Evolutionary conservation across 2,888 invertebrate species (phyloP).

Genomic region (Chrysolina oricalcia): DNA sequence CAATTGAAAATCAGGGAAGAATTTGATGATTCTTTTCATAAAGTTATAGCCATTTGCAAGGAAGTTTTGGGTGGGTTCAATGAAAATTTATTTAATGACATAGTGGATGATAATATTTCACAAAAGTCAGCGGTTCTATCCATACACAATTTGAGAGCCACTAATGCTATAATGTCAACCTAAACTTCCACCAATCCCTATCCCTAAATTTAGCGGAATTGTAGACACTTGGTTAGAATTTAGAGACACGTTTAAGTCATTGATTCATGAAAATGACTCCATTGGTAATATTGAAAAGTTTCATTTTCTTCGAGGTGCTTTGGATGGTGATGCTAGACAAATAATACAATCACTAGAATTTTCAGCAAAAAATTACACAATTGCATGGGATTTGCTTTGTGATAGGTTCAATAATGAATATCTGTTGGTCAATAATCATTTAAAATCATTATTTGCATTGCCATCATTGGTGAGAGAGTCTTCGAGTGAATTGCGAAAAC

Average conservation of each 20-base stretch:
- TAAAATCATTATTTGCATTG: conserved; percentile 42
- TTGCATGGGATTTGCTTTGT: conserved; percentile 45
- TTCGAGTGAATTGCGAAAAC: conserved; percentile 25
- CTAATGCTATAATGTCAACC: conserved; percentile 27
- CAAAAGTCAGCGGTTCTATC: background rate
- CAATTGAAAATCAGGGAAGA: conserved; percentile 27
- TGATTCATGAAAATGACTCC: too few relatives aligned
- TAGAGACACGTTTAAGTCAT: too few relatives aligned
- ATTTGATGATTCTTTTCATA: conserved; percentile 28
- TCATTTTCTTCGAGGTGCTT: conserved; percentile 42
- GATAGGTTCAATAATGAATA: conserved; percentile 45
- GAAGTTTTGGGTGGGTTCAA: conserved; percentile 9
- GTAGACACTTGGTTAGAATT: too few relatives aligned
- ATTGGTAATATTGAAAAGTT: conserved; percentile 44
- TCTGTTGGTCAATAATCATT: conserved; percentile 45
- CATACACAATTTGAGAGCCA: conserved; percentile 13
- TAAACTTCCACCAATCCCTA: conserved; percentile 32
- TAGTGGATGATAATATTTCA: conserved; percentile 2
- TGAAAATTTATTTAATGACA: background rate
- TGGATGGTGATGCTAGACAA: conserved; percentile 40
- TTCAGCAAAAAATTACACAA: conserved; percentile 44
- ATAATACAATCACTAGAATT: conserved; percentile 45
- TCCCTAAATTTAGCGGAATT: conserved; percentile 41
- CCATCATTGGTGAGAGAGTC: conserved; percentile 33
- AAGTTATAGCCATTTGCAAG: conserved; percentile 21